Conservation (phyloP, 2,797 vertebrate species). For the Sardinella longiceps region DNA sequence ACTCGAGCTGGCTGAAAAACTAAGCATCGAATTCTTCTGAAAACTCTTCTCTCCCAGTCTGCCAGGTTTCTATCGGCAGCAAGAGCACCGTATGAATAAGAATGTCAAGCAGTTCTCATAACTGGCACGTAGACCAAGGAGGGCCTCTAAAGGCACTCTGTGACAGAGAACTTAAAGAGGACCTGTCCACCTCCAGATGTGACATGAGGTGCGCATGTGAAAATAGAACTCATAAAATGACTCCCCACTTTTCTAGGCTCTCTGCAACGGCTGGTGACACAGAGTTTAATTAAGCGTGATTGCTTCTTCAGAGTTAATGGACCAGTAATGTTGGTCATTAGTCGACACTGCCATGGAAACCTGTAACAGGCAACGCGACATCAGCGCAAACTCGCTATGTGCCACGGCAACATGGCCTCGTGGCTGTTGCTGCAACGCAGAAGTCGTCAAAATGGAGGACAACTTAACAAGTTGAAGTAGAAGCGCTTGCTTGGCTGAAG, state of each 20-base stretch:
- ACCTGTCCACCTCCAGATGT: constrained; percentile 32
- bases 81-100: not conserved
- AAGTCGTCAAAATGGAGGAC: not conserved
- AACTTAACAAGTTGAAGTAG: not conserved
- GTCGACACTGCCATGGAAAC: constrained; percentile 42
- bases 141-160: not conserved
- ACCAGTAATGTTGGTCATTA: constrained; percentile 41
- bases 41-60: not conserved
- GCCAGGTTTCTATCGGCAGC: too few relatives aligned
- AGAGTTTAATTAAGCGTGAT: constrained; percentile 47
- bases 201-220: constrained; percentile 38
- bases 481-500: not conserved
- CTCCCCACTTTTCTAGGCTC: constrained; percentile 30
- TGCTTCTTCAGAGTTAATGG: constrained; percentile 52
- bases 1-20: not conserved
- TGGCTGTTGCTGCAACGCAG: constrained; percentile 1
- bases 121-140: not conserved
- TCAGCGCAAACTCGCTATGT: not conserved
- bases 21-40: not conserved
- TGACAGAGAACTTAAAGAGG: not conserved
- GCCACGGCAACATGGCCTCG: not conserved
- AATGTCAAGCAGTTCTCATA: not conserved
- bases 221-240: constrained; percentile 44
- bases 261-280: constrained; percentile 41
- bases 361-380: constrained; percentile 12